A percentile compares a stretch with the other conserved stretches of the same genome.
phyloP scores from a whole-genome alignment of 2,113 vertebrate species.

The Nanorana parkeri region DNA sequence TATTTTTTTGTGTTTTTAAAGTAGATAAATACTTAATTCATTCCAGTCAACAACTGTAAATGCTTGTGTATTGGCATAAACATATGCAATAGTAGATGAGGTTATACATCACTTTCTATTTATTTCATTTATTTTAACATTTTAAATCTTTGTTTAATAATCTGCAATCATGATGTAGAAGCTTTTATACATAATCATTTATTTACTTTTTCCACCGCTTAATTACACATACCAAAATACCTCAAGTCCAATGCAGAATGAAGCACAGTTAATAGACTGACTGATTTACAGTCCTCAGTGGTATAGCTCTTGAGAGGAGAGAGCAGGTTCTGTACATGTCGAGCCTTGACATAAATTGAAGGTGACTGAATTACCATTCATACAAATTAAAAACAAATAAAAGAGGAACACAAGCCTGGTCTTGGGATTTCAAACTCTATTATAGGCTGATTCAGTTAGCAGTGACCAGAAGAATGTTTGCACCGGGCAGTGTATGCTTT shows the following conservation, averaged over 20 bases:
- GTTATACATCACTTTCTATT: too few species aligned
- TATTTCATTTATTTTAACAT: too few species aligned
- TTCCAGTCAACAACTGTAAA: too few species aligned
- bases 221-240: constrained; percentile 44
- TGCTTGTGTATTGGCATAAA: too few species aligned
- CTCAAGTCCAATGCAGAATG: constrained; percentile 8
- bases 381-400: constrained; percentile 96
- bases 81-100: too few species aligned
- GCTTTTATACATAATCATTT: constrained; percentile 26
- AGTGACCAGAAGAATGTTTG: constrained; percentile 80
- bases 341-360: constrained; percentile 72
- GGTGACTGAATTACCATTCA: constrained; percentile 80
- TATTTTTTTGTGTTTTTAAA: too few species aligned
- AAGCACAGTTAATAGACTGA: constrained; percentile 39
- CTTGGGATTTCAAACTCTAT: constrained; percentile 82
- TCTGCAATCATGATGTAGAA: too few species aligned
- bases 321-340: not conserved
- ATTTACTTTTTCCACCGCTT: constrained; percentile 38
- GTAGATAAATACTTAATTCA: too few species aligned
- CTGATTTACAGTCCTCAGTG: constrained; percentile 34
- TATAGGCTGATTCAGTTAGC: constrained; percentile 85
- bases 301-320: not conserved
- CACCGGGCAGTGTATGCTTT: constrained; percentile 70
- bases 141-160: too few species aligned
- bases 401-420: constrained; percentile 77